Evolutionary conservation across 2,113 vertebrate species (phyloP).

Genomic region (Oryzias celebensis): DNA sequence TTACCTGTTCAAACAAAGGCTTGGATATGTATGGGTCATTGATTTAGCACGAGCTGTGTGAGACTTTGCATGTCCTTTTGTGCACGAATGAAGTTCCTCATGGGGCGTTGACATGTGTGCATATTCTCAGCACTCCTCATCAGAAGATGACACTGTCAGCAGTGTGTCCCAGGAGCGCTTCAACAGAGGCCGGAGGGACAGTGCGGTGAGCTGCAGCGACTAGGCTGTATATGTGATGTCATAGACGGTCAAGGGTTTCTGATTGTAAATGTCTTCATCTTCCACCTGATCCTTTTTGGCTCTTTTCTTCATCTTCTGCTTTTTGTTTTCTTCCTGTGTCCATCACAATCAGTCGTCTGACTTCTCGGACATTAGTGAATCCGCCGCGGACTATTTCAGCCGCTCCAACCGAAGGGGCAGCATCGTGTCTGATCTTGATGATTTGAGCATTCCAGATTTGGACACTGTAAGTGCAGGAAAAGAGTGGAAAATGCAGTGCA

Average conservation of each 20-base stretch:
- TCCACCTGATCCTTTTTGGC: conserved; percentile 4
- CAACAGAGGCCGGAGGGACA: conserved; percentile 79
- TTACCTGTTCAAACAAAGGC: conserved; percentile 15
- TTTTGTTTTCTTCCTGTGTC: conserved; percentile 22
- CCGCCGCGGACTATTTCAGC: conserved; percentile 94
- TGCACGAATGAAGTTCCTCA: conserved; percentile 22
- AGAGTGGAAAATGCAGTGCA: conserved; percentile 24
- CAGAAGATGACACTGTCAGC: conserved; percentile 81
- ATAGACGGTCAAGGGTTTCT: background rate
- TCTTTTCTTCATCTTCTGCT: background rate
- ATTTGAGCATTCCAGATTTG: conserved; percentile 83
- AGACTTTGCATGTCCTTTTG: conserved; percentile 25
- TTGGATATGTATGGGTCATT: background rate
- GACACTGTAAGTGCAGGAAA: conserved; percentile 83
- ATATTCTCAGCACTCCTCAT: conserved; percentile 75
- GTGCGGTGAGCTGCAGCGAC: conserved; percentile 81
- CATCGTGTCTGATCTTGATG: conserved; percentile 88
- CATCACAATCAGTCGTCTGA: conserved; percentile 75
- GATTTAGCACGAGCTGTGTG: conserved; percentile 15
- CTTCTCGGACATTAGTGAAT: conserved; percentile 88
- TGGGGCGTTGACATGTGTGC: conserved; percentile 8
- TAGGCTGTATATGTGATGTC: background rate
- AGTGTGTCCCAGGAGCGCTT: conserved; percentile 78
- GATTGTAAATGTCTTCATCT: conserved; percentile 6
- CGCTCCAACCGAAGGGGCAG: conserved; percentile 90